Base-by-base conservation (phyloP, 2,888 invertebrate species). In the Carcina quercana region DNA sequence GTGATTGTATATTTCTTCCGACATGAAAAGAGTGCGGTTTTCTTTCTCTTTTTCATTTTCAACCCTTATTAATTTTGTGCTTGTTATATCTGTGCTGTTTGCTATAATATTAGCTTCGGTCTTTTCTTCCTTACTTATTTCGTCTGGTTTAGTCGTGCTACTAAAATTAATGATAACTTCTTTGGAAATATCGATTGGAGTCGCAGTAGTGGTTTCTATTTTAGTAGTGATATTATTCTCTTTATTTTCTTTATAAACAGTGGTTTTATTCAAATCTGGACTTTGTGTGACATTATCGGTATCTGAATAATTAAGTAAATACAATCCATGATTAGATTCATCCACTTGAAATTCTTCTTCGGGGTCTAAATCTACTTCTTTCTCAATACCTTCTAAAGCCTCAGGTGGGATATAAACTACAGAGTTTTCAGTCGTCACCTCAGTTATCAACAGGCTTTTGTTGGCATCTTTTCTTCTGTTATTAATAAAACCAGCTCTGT, bases 1-100 rank as follows among this genome's bases (percentile, higher is more conserved):
- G 45, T 89, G 88, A 46, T 88, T 88, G 48, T 88, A 88, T 34
- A 89, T 65, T 33, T 87, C 87, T 43, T 87, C 86, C 1, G 88
- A 85, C 84, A 88, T 87, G 28, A 86, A 84, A 5, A 85, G 64
- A 1, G 85, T 88, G 30, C 83, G 86, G 48, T 87, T 87, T 40
- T 65, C 66, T 34, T 79, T 82, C 11, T 66, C 61, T 44, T 82
- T 86, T 21, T 70, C 66, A 35, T 40, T 60, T 35, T 86, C 73
- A 6, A 66, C 45, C 56, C 75, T 75, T 13, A 57, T 30, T 12
- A 60, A 47, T 40, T 67, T 68, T 12, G 62, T 67, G 31, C 47
- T 69, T 28, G 62, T 66, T 15, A 50, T 60, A 13, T 71, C 69
- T 13, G 75, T 79, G 41, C 62, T 78, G 35, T 76, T 84, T 28